Evolutionary conservation across 2,113 vertebrate genomes (phyloP).

Genomic region (Atlantisia rogersi): DNA sequence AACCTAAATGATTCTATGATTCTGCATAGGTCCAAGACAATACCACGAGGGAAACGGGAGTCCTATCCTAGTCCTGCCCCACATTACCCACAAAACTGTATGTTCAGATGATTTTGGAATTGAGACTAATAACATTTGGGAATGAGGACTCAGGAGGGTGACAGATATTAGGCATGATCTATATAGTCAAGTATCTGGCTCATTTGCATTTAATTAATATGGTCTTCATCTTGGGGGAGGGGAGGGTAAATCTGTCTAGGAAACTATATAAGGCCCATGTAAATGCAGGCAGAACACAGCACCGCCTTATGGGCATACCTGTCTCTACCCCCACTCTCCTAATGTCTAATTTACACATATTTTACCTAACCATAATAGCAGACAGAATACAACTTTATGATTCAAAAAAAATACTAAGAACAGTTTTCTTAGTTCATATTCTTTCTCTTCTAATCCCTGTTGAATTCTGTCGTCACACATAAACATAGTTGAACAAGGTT

Average conservation of each 20-base stretch:
- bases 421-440: background rate
- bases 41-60: background rate
- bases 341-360: background rate
- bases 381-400: background rate
- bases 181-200: background rate
- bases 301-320: rapidly evolving
- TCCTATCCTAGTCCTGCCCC: background rate
- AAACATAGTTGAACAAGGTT: background rate
- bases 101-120: background rate
- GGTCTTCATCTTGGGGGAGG: background rate
- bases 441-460: background rate
- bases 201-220: background rate
- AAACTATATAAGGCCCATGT: background rate
- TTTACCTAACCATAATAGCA: background rate
- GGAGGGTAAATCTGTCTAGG: background rate
- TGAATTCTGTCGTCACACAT: background rate
- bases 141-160: background rate
- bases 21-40: background rate
- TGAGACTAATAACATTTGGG: background rate
- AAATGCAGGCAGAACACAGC: background rate
- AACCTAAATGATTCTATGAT: no score
- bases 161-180: background rate
- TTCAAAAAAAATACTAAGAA: background rate
- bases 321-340: background rate
- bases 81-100: background rate